These are phyloP conservation scores for Hirudo medicinalis DNA, from an alignment of 1,140 invertebrate species.

Conservation along the genomic window DNA sequence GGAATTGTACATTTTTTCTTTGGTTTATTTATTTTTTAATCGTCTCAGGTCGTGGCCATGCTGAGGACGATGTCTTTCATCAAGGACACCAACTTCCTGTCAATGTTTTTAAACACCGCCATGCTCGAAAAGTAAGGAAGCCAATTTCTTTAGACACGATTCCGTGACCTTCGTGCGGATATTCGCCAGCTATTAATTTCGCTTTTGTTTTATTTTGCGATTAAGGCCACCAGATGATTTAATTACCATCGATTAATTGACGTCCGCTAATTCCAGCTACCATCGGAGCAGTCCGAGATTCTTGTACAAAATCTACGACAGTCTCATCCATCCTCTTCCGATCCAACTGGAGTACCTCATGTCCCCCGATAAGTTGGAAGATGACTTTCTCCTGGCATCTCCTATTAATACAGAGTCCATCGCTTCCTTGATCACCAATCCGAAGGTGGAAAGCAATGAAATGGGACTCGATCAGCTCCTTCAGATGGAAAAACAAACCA, in stretches of 20 bases:
- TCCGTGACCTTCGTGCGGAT: too few relatives aligned
- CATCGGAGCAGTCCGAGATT: background rate
- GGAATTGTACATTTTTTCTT: background rate
- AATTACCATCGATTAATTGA: background rate
- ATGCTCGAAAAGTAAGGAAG: background rate
- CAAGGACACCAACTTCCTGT: background rate
- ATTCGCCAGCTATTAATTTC: too few relatives aligned
- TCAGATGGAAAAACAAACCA: too few relatives aligned
- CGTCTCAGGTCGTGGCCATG: background rate
- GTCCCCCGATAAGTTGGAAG: conserved; percentile 3
- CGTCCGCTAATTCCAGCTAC: background rate
- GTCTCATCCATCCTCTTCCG: background rate
- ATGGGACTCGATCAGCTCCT: too few relatives aligned
- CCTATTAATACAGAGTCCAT: too few relatives aligned
- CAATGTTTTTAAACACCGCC: background rate
- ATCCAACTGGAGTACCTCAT: conserved; percentile 2
- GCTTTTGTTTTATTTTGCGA: background rate
- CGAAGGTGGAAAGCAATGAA: too few relatives aligned
- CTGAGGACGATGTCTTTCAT: background rate
- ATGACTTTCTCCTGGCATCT: background rate
- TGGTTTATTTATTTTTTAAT: background rate
- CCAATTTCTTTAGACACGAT: background rate
- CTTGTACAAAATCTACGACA: conserved; percentile 9
- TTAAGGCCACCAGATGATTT: too few relatives aligned
- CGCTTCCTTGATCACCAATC: too few relatives aligned